phyloP scores from a whole-genome alignment of 2,888 invertebrate genomes.

The Ecdyonurus torrentis region DNA sequence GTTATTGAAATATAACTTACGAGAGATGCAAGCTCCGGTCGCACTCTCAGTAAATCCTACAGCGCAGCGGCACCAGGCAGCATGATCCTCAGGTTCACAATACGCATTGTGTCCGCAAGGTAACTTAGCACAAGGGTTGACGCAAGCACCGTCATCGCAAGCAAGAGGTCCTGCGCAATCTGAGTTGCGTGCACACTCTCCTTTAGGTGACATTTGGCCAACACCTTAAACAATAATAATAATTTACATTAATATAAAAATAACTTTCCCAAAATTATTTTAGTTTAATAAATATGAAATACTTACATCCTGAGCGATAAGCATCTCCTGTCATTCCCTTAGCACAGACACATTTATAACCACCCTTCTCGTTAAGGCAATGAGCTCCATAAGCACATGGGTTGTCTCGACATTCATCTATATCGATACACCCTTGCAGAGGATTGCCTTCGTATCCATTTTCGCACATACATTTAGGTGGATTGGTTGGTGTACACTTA shows the following conservation, averaged over 20 bases:
- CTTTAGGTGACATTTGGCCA: conserved; percentile 36
- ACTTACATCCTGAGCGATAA: conserved; percentile 64
- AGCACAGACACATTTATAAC: conserved; percentile 72
- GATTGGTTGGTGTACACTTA: conserved; percentile 76
- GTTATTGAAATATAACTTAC: conserved; percentile 29
- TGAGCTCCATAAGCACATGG: conserved; percentile 81
- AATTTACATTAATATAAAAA: background rate
- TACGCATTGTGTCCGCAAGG: conserved; percentile 70
- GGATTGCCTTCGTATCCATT: conserved; percentile 77
- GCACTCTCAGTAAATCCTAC: conserved; percentile 64
- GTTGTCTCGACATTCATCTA: conserved; percentile 68
- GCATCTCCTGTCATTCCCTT: conserved; percentile 70
- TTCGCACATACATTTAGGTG: conserved; percentile 77
- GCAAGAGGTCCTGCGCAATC: conserved; percentile 68
- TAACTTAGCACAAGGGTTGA: conserved; percentile 62
- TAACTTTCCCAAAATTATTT: background rate
- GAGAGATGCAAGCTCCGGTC: conserved; percentile 67
- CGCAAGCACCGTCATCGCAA: conserved; percentile 60
- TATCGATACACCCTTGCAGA: conserved; percentile 63
- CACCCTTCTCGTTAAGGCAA: conserved; percentile 73
- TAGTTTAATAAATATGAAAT: conserved; percentile 11
- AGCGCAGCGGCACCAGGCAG: conserved; percentile 74
- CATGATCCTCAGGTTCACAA: conserved; percentile 76
- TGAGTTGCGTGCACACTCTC: conserved; percentile 49
- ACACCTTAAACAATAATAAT: conserved; percentile 20